phyloP scores from a whole-genome alignment of 2,888 invertebrate genomes.

The Phymatocera aterrima region DNA sequence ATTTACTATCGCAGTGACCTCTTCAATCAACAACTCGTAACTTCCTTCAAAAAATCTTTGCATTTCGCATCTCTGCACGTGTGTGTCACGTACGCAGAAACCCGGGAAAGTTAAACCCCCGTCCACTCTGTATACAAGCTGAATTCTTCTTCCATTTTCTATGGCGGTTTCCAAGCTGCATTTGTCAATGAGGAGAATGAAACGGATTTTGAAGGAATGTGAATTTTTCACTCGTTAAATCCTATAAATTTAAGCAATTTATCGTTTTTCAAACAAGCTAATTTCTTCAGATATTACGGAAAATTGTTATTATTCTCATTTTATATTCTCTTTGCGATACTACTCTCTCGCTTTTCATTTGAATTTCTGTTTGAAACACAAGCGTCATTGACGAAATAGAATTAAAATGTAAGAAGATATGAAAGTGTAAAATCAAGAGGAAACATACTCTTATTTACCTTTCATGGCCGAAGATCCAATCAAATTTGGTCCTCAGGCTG shows the following conservation, averaged over 20 bases:
- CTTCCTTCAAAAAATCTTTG: background rate
- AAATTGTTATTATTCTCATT: too few species aligned
- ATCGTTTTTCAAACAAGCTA: background rate
- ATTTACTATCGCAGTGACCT: too few species aligned
- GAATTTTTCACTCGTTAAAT: background rate
- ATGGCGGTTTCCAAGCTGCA: background rate
- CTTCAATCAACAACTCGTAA: background rate
- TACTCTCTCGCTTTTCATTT: too few species aligned
- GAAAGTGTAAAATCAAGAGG: background rate
- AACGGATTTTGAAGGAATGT: background rate
- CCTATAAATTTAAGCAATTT: background rate
- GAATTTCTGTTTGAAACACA: too few species aligned
- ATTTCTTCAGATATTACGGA: too few species aligned
- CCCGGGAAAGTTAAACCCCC: background rate
- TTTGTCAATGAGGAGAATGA: background rate
- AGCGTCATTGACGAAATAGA: too few species aligned
- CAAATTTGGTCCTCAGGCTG: background rate
- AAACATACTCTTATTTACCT: background rate
- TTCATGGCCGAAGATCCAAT: background rate
- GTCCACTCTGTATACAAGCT: background rate
- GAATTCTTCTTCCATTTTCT: background rate
- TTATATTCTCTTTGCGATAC: too few species aligned
- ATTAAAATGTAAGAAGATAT: too few species aligned
- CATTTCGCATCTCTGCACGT: background rate
- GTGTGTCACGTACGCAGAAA: background rate